Percentiles rank a stretch among this genome's conserved stretches.
Conservation (phyloP, 2,888 invertebrate species). For the Phania funesta region DNA sequence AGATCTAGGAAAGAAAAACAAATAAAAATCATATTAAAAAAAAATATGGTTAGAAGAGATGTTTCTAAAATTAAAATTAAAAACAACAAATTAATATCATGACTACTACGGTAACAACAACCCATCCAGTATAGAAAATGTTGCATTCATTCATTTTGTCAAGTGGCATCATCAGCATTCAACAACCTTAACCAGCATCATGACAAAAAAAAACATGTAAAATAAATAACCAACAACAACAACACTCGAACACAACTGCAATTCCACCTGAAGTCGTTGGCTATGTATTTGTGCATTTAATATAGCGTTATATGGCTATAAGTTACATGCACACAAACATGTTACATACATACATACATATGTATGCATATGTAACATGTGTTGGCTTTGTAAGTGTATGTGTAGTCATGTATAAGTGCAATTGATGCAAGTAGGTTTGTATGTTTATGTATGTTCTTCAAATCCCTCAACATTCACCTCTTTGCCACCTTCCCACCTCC, state of each 20-base stretch:
- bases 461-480: slow-evolving; percentile 26
- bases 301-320: neutral
- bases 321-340: neutral
- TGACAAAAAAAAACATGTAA: slow-evolving; percentile 34
- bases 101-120: slow-evolving; percentile 16
- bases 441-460: slow-evolving; percentile 16
- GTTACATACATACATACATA: neutral
- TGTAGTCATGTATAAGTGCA: slow-evolving; percentile 49
- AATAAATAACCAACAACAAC: slow-evolving; percentile 27
- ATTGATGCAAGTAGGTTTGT: slow-evolving; percentile 61
- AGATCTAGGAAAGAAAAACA: slow-evolving; percentile 19
- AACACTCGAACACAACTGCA: slow-evolving; percentile 53
- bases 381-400: neutral
- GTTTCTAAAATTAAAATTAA: slow-evolving; percentile 25
- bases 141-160: slow-evolving; percentile 68
- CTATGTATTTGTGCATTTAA: slow-evolving; percentile 16
- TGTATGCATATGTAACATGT: neutral
- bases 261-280: slow-evolving; percentile 63
- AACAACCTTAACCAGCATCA: slow-evolving; percentile 65
- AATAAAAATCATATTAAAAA: slow-evolving; percentile 16
- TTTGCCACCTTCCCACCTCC: neutral
- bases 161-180: slow-evolving; percentile 68
- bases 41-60: slow-evolving; percentile 41
- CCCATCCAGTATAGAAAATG: slow-evolving; percentile 56
- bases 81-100: slow-evolving; percentile 35